Percentiles rank a stretch among this genome's conserved stretches.
Conservation (phyloP, 2,797 vertebrate species). For the Aulostomus chinensis region DNA sequence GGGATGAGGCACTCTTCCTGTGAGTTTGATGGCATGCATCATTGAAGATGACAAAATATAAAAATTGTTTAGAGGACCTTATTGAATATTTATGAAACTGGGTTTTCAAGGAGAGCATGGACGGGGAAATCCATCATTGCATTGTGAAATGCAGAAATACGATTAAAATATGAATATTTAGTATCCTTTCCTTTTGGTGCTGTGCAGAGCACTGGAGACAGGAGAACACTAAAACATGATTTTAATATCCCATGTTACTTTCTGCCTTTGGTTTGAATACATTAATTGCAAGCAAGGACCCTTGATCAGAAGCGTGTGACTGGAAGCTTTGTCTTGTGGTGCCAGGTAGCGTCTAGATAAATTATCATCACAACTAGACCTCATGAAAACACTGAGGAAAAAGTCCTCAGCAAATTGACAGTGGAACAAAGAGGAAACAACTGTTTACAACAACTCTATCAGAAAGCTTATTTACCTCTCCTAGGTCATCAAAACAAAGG, state of each 20-base stretch:
- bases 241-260: constrained; percentile 61
- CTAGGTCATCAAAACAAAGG: constrained; percentile 76
- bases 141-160: constrained; percentile 78
- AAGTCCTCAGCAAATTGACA: constrained; percentile 64
- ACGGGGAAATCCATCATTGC: constrained; percentile 82
- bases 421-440: constrained; percentile 59
- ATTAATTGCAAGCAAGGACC: constrained; percentile 47
- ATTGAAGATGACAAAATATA: constrained; percentile 84
- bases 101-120: constrained; percentile 78
- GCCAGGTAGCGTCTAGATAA: constrained; percentile 40
- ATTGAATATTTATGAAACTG: constrained; percentile 84
- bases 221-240: constrained; percentile 41
- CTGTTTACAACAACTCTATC: constrained; percentile 72
- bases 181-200: constrained; percentile 45
- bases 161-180: constrained; percentile 83
- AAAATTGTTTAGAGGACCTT: constrained; percentile 81
- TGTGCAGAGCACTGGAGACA: constrained; percentile 45
- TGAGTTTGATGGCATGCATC: constrained; percentile 78
- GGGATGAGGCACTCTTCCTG: constrained; percentile 49
- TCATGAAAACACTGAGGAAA: too few species aligned
- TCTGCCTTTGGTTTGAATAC: constrained; percentile 42
- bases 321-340: constrained; percentile 15
- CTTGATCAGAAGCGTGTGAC: constrained; percentile 30
- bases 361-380: too few species aligned
- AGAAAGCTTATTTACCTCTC: constrained; percentile 75